Base-by-base conservation (phyloP, 2,797 vertebrate genomes). In the Pitangus sulphuratus region DNA sequence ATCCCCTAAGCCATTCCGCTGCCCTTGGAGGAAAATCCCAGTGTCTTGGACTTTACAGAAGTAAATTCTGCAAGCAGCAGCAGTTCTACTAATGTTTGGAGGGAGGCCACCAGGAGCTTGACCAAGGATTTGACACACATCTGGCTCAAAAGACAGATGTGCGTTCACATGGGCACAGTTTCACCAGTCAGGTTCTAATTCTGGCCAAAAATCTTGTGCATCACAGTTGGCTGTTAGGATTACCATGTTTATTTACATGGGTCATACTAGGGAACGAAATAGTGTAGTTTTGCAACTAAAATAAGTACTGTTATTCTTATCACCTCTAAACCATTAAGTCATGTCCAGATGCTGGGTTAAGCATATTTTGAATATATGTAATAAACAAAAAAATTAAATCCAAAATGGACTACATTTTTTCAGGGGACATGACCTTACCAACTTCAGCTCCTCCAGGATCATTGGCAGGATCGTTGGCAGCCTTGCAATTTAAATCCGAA, bases 131-230 rank as follows among this genome's bases (percentile, higher is more conserved):
- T 66, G 64, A 16, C 33, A 70, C 24, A 33, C 15, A 66, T 28
- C 54, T 47, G 24, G 31, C 18, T 22, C 58, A 37, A 71, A 83
- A 60, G 56, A 66, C 8, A 62, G 72, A 75, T 19, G 18, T 5
- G 2, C 0, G 0, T 37, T 72, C 85, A 50, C 31, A 51, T 1
- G 5, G 37, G 12, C 28, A 39, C 1, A 1, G 24, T 30, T 78
- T 78, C 9, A 3, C 42, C 88, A 42, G 16, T 20, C 60, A n/a
- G 45, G 42, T 47, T 51, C 35, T 61, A 69, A 66, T 0, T 0
- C 30, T 47, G 47, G 18, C 42, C 39, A 40, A 71, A 88, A 68
- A 57, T 35, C 35, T 37, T 8, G 4, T 31, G 31, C 45, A 74
- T 21, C 39, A 50, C 21, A 47, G 72, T 8, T 56, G 13, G n/a